Evolutionary conservation across 2,888 invertebrate species (phyloP), one percentile per base, ranked within the genome.

Genomic region (Eupithecia dodoneata): DNA sequence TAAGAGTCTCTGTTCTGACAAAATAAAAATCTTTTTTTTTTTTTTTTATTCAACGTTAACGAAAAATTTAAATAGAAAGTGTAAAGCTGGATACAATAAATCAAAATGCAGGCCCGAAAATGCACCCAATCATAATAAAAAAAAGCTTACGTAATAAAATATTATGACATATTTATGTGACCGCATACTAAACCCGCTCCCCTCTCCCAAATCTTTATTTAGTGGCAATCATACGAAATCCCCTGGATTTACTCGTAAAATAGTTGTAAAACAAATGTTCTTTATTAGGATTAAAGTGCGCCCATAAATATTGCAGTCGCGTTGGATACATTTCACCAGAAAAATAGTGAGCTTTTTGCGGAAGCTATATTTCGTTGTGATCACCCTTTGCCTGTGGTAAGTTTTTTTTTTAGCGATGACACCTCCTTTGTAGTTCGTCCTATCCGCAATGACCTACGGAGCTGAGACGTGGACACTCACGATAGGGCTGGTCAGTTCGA

Each of bases 221-320:
- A 71, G 52, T 75, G 44, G 65, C 75, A 71, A 75, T 75, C 75
- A 71, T 15, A 75, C 30, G 52, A 66, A 74, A 72, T 30, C 65
- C 63, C 18, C 44, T 63, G 71, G 49, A 72, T 44, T 63, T 66
- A 71, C 63, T 63, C 63, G 70, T 75, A 72, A 75, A 75, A 75
- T 72, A 72, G 72, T 55, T 72, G 71, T 75, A 75, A 75, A 75
- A 75, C 67, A 72, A 47, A 72, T 67, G 55, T 72, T 44, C 71
- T 71, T 72, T 75, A 59, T 71, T 66, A 75, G 71, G 66, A 75
- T 67, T 72, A 71, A 42, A 52, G 52, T 63, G 63, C 44, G 65
- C 52, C 59, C 72, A 55, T 72, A 72, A 75, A 75, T 72, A 45
- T 63, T 59, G 13, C 45, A 63, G 15, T 45, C 45, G 13, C 67